Evolutionary conservation across 2,797 vertebrate species (phyloP), one percentile per base, ranked within the genome.

Genomic region (Octomys mimax): DNA sequence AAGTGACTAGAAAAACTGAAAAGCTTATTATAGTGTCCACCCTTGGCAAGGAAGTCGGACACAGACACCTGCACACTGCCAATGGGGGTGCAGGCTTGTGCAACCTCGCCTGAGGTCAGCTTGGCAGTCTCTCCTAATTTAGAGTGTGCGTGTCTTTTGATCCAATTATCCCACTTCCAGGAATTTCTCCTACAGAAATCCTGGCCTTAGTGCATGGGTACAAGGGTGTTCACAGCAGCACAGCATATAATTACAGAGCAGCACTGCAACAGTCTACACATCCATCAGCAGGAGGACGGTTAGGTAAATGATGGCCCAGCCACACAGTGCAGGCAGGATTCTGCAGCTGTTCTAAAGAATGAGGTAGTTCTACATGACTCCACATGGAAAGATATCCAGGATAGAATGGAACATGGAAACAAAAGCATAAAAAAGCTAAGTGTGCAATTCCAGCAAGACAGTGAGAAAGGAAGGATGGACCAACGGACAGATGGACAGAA

Each of bases 111-210:
- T 75, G 95, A 97, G 96, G 96, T 96, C 97, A 97, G 85, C 91
- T 73, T 97, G 96, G 95, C 97, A 96, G 78, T 36, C 91, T 71
- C 87, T 95, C 85, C 97, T 92, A 75, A 92, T 96, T 97, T 94
- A 96, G 84, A 96, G 97, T 96, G 95, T 95, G 90, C 87, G 80
- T 91, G 85, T 93, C 92, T 96, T 94, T 96, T 93, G 93, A 96
- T 96, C 82, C 94, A 97, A 94, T 94, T 94, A 96, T 93, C 92
- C 95, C 95, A 95, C 96, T 98, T 97, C 96, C 90, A 98, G 96
- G 97, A 98, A 97, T 96, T 87, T 96, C 92, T 94, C 91, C 93
- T 95, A 62, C 94, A 82, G 95, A 96, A 95, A 94, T 42, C 84
- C 81, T 94, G 93, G 84, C 94, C 96, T 22, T 70, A 82, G 87